Evolutionary conservation across 2,113 vertebrate species (phyloP).

Genomic region (Semicossyphus pulcher): DNA sequence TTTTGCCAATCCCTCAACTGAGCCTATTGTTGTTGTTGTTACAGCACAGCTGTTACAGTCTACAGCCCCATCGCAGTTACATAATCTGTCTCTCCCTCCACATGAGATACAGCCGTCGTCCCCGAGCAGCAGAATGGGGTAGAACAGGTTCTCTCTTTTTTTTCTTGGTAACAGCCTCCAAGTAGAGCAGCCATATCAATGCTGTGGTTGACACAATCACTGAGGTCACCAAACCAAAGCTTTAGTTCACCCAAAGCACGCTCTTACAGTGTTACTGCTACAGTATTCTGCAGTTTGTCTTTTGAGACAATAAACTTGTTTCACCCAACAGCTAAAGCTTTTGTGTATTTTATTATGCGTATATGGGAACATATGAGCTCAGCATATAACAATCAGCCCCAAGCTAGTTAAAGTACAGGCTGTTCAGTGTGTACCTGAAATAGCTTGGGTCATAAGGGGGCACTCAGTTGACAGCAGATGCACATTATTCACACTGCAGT

Average conservation of each 20-base stretch:
- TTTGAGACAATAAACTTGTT: neutral
- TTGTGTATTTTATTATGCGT: neutral
- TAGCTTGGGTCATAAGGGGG: neutral
- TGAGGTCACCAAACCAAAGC: neutral
- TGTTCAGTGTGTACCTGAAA: neutral
- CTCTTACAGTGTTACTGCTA: too few relatives aligned
- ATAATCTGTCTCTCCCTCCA: conserved; percentile 29
- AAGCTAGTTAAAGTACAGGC: conserved; percentile 5
- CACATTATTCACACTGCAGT: neutral
- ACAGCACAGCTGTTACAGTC: conserved; percentile 55
- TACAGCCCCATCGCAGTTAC: conserved; percentile 38
- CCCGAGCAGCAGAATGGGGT: conserved; percentile 10
- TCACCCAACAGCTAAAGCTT: neutral
- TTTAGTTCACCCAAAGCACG: neutral
- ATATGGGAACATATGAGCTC: neutral
- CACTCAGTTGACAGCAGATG: neutral
- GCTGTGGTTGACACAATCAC: neutral
- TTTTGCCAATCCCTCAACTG: conserved; percentile 36
- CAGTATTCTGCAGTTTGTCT: neutral
- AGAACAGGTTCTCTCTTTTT: conserved; percentile 8
- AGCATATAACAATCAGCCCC: conserved; percentile 4
- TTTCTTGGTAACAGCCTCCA: conserved; percentile 4
- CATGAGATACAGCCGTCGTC: conserved; percentile 27
- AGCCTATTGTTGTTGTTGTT: conserved; percentile 54
- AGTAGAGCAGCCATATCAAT: neutral